These are phyloP conservation scores for Phocoena sinus DNA, from an alignment of 2,113 vertebrate species.

Conservation along the genomic window DNA sequence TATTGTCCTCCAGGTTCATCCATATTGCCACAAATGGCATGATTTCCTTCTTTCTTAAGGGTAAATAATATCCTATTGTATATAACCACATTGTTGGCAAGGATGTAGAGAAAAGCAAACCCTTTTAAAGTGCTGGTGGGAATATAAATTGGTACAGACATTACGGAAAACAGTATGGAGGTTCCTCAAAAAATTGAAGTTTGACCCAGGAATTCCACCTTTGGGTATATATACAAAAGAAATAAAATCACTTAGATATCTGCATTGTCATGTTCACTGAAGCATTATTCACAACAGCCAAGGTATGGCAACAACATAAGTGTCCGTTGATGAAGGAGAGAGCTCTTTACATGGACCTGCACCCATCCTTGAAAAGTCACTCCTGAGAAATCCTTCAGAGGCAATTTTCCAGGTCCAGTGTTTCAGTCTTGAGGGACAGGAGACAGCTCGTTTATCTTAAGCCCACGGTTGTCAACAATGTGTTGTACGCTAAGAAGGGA, in stretches of 20 bases:
- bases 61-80: not conserved
- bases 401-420: not conserved
- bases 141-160: not conserved
- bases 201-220: not conserved
- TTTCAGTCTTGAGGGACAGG: not conserved
- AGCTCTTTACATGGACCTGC: not conserved
- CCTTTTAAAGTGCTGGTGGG: not conserved
- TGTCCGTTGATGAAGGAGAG: not conserved
- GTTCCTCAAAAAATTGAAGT: not conserved
- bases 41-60: not conserved
- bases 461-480: not conserved
- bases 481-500: not conserved
- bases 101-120: not conserved
- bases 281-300: not conserved
- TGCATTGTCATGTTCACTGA: not conserved
- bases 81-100: not conserved
- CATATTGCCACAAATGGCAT: not conserved
- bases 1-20: not conserved
- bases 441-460: slow-evolving; percentile 34
- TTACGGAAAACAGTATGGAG: not conserved
- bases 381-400: not conserved
- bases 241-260: not conserved
- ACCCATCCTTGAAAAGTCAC: not conserved
- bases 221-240: not conserved
- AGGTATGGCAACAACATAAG: not conserved